Evolutionary conservation across 2,888 invertebrate species (phyloP).

Genomic region (Luffia ferchaultella): DNA sequence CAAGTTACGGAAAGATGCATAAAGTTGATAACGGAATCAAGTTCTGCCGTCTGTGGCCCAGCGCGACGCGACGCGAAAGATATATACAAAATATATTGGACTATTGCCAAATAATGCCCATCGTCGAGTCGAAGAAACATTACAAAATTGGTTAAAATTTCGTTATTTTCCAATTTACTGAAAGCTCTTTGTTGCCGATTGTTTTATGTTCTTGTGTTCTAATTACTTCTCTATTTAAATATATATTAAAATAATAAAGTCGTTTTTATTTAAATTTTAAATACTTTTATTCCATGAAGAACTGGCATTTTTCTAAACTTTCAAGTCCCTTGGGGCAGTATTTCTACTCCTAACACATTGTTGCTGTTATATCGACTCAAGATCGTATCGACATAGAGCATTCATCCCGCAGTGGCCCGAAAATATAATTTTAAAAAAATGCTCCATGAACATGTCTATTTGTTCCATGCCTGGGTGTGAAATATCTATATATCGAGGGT

Average conservation of each 20-base stretch:
- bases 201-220: not conserved
- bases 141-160: conserved; percentile 3
- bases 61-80: conserved; percentile 5
- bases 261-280: not conserved
- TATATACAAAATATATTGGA: conserved; percentile 3
- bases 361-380: not conserved
- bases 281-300: not conserved
- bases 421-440: not conserved
- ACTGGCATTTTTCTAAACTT: not conserved
- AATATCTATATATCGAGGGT: too few species aligned
- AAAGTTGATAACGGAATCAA: conserved; percentile 9
- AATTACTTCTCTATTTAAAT: not conserved
- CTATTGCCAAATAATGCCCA: conserved; percentile 3
- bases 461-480: too few species aligned
- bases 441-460: too few species aligned
- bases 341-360: not conserved
- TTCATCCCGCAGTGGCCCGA: not conserved
- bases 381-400: not conserved
- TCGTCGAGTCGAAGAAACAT: conserved; percentile 4
- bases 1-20: too few species aligned
- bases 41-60: conserved; percentile 1
- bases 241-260: not conserved
- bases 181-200: not conserved
- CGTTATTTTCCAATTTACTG: not conserved
- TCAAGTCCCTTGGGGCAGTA: conserved; percentile 2